Base-by-base conservation (phyloP, 2,888 invertebrate genomes). In the Machimus rusticus region DNA sequence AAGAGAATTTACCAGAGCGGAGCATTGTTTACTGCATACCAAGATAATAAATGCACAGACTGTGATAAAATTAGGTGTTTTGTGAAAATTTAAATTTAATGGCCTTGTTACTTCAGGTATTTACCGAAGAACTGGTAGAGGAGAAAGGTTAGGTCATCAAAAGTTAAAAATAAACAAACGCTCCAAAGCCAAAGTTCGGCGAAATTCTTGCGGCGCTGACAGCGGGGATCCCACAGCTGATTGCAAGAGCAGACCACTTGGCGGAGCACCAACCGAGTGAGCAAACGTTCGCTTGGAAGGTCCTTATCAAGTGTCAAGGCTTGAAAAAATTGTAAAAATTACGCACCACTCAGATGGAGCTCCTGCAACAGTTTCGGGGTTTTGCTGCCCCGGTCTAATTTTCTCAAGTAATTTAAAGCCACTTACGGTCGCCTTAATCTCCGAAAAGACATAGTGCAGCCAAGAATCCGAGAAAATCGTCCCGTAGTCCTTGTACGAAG, bases 381-480 rank as follows among this genome's bases (percentile, higher is more conserved):
- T 37, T n/a, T 74, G 28, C 9, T n/a, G 76, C 19, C 9, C 37
- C 37, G 14, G 14, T 37, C 3, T 37, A 66, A 9, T 5, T 23
- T 23, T 66, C 9, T 28, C 23, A 66, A 19, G 19, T 66, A 51
- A 51, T 51, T 51, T n/a, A 51, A 51, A n/a, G 5, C 23, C 14
- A 85, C 91, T 92, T 91, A 95, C 95, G 93, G 94, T 94, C 93
- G 90, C 93, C 90, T 89, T 93, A 90, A 94, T 93, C 93, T 94
- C 94, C 91, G 92, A 92, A 92, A 91, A 93, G 93, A 92, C 93
- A 93, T 92, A 94, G 92, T 93, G 94, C 92, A 91, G 93, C 94
- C 91, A 94, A 91, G 89, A 90, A 87, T 92, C 92, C 46, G 92
- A 91, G 88, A 92, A 91, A 87, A 92, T 88, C 74, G 90, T 90